Evolutionary conservation across 2,113 vertebrate genomes (phyloP).

Genomic region (Lagopus muta): DNA sequence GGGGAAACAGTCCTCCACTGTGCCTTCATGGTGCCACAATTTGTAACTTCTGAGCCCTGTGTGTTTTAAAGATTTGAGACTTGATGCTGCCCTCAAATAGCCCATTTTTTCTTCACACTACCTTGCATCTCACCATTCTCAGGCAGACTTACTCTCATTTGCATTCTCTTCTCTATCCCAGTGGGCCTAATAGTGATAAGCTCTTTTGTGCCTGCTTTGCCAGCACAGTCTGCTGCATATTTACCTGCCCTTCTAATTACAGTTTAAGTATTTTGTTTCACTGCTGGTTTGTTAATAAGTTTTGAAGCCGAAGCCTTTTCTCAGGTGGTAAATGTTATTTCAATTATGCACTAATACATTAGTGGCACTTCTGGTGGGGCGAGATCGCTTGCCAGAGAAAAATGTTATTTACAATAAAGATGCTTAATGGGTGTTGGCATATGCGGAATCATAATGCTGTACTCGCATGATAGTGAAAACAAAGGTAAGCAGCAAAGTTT

Average conservation of each 20-base stretch:
- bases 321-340: neutral
- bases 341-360: neutral
- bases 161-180: neutral
- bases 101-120: neutral
- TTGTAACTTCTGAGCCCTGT: neutral
- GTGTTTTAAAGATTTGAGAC: neutral
- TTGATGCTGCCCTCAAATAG: accelerated
- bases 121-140: neutral
- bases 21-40: neutral
- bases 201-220: neutral
- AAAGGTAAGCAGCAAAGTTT: neutral
- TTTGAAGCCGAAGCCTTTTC: neutral
- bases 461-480: neutral
- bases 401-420: neutral
- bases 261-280: neutral
- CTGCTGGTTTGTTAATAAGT: neutral
- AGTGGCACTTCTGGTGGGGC: neutral
- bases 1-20: neutral
- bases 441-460: neutral
- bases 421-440: constrained; percentile 6
- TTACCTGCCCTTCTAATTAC: neutral
- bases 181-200: neutral
- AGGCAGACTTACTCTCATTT: neutral
- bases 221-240: neutral
- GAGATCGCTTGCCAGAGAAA: neutral